Evolutionary conservation across 2,113 vertebrate genomes (phyloP).

Genomic region (Poeciliopsis retropinna): DNA sequence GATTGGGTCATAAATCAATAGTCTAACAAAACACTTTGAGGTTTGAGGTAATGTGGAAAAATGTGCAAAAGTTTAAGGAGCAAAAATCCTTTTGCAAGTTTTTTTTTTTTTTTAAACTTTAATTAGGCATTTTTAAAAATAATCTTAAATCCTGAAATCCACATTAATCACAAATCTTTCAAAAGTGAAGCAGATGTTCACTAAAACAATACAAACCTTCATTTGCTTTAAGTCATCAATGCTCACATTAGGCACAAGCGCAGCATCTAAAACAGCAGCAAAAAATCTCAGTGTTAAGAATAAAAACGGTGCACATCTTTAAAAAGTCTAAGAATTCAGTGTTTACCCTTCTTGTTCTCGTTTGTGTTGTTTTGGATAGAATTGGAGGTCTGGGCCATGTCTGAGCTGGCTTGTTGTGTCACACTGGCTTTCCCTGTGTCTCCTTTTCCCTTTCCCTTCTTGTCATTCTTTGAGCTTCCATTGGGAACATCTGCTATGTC

Average conservation of each 20-base stretch:
- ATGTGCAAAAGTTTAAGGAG: not conserved
- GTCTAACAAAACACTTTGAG: not conserved
- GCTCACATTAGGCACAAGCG: slow-evolving; percentile 92
- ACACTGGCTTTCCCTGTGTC: slow-evolving; percentile 88
- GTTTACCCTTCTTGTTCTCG: slow-evolving; percentile 88
- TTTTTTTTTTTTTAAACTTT: too few species aligned
- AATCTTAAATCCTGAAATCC: not conserved
- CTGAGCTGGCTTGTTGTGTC: slow-evolving; percentile 91
- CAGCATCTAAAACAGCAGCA: slow-evolving; percentile 80
- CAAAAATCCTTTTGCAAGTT: not conserved
- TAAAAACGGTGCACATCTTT: not conserved
- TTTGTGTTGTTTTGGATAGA: slow-evolving; percentile 80
- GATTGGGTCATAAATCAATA: not conserved
- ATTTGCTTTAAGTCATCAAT: slow-evolving; percentile 98
- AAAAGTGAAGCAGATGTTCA: not conserved
- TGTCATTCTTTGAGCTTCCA: slow-evolving; percentile 93
- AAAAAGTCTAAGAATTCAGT: not conserved
- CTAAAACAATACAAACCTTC: slow-evolving; percentile 82
- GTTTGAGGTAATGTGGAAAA: not conserved
- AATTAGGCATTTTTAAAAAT: not conserved
- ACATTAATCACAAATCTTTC: not conserved
- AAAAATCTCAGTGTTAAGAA: not conserved
- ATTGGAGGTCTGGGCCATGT: slow-evolving; percentile 85
- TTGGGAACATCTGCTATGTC: slow-evolving; percentile 98
- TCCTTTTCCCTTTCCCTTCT: slow-evolving; percentile 90